phyloP scores from a whole-genome alignment of 1,140 invertebrate genomes.

The Leucophenga varia region DNA sequence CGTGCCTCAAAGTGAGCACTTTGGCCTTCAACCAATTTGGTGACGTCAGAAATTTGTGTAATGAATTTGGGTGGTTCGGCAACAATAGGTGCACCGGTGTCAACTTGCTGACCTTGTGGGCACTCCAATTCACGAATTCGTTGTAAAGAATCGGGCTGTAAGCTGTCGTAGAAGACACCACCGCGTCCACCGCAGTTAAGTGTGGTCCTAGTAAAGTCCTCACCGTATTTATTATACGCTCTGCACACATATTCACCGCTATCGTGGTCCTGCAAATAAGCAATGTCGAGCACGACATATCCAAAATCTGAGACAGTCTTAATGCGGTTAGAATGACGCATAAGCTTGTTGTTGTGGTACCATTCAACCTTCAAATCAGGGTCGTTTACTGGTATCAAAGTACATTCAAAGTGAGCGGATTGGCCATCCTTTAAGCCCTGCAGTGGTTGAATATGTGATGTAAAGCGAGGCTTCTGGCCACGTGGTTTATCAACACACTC shows the following conservation, averaged over 20 bases:
- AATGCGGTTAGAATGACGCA: constrained; percentile 86
- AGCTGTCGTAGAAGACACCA: constrained; percentile 88
- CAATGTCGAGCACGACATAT: constrained; percentile 93
- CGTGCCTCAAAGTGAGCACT: constrained; percentile 92
- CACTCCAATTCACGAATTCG: constrained; percentile 88
- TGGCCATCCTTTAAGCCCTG: constrained; percentile 87
- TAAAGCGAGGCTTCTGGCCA: constrained; percentile 85
- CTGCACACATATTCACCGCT: constrained; percentile 90
- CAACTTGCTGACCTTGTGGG: constrained; percentile 60
- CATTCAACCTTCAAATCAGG: constrained; percentile 93
- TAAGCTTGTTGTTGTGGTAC: constrained; percentile 88
- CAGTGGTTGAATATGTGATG: constrained; percentile 81
- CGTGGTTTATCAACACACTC: constrained; percentile 82
- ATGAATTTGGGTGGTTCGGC: constrained; percentile 86
- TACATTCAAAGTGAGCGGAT: constrained; percentile 91
- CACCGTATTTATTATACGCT: constrained; percentile 85
- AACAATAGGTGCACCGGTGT: constrained; percentile 65
- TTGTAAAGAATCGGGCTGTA: constrained; percentile 91
- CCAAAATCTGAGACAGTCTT: constrained; percentile 96
- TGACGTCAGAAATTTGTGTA: constrained; percentile 81
- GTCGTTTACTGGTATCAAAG: constrained; percentile 87
- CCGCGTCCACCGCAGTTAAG: constrained; percentile 81
- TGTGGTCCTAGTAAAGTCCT: constrained; percentile 82
- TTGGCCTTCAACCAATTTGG: constrained; percentile 85
- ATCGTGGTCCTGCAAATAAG: constrained; percentile 91